Conservation (phyloP, 2,888 invertebrate genomes). For the Heliconius charithonia region DNA sequence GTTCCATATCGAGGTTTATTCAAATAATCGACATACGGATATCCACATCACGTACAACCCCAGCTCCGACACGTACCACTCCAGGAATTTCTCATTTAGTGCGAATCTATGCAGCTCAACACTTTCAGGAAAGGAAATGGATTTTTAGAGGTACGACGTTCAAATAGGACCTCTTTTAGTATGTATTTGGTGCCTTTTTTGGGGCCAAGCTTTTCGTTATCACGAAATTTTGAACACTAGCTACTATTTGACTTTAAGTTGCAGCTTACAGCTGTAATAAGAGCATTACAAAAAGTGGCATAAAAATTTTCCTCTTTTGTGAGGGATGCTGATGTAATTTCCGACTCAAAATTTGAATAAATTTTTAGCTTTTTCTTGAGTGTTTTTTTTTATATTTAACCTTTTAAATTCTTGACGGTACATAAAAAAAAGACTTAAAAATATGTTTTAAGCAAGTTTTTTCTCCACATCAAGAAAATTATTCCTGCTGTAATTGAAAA, state of each 20-base stretch:
- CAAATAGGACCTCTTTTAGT: slow-evolving; percentile 39
- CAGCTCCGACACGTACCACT: slow-evolving; percentile 56
- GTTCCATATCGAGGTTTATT: neutral
- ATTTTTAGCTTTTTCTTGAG: neutral
- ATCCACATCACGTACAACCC: slow-evolving; percentile 48
- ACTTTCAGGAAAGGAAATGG: slow-evolving; percentile 48
- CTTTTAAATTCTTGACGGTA: neutral
- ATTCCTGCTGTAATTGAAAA: neutral
- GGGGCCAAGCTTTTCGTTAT: slow-evolving; percentile 24
- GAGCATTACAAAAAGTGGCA: neutral
- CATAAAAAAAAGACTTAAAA: neutral
- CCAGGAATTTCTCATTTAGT: slow-evolving; percentile 75
- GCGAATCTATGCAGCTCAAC: slow-evolving; percentile 58
- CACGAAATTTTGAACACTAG: slow-evolving; percentile 13
- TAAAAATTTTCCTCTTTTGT: no score
- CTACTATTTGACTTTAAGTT: slow-evolving; percentile 15
- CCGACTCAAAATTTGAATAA: neutral
- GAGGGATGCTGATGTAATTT: no score
- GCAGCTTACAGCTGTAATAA: neutral
- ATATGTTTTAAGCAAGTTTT: no score
- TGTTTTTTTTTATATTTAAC: neutral
- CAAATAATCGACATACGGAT: slow-evolving; percentile 29
- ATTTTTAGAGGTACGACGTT: slow-evolving; percentile 46
- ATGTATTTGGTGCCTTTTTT: slow-evolving; percentile 15
- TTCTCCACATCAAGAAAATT: no score